These are phyloP conservation scores for Lasiommata megera DNA, from an alignment of 2,888 invertebrate genomes.

Conservation along the genomic window DNA sequence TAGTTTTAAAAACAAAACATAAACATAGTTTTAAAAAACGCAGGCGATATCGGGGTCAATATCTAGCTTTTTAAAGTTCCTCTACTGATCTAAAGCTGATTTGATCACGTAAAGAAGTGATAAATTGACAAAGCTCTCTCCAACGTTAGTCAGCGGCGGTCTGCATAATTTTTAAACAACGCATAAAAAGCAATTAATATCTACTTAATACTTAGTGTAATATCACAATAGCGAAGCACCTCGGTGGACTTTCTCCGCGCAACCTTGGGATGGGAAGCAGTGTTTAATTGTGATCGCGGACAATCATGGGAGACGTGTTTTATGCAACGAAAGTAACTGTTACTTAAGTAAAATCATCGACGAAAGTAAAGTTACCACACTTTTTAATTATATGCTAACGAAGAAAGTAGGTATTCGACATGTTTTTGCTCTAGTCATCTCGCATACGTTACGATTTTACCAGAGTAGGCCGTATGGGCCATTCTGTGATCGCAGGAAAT, in stretches of 20 bases:
- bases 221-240: conserved; percentile 33
- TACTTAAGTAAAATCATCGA: conserved; percentile 36
- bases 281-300: conserved; percentile 40
- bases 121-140: no score
- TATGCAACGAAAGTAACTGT: conserved; percentile 71
- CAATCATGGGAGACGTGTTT: conserved; percentile 53
- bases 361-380: conserved; percentile 35
- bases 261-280: conserved; percentile 45
- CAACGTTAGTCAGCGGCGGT: no score
- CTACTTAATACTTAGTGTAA: not conserved
- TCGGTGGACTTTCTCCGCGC: conserved; percentile 40
- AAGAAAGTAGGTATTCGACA: conserved; percentile 3
- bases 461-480: no score
- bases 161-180: no score
- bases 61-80: no score
- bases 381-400: conserved; percentile 24
- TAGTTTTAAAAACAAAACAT: no score
- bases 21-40: no score
- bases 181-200: not conserved
- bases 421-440: not conserved
- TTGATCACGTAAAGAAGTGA: no score
- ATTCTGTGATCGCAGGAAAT: no score
- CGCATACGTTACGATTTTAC: no score
- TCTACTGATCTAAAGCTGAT: no score
- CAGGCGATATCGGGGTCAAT: no score